These are phyloP conservation scores for Phaethon lepturus DNA, from an alignment of 2,113 vertebrate genomes.

Conservation along the genomic window DNA sequence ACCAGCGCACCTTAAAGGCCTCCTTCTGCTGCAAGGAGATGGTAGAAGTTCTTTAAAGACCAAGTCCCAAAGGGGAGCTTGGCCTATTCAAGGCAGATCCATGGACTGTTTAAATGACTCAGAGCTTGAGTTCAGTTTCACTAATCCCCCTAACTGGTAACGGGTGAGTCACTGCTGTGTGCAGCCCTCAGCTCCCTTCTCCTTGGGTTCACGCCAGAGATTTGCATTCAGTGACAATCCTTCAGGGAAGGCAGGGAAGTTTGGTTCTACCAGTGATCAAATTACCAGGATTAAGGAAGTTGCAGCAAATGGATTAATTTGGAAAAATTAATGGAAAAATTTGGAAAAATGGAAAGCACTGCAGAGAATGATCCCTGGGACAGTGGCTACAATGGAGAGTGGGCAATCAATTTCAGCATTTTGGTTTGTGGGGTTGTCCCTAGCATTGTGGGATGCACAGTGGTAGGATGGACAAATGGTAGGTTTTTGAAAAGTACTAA, in stretches of 20 bases:
- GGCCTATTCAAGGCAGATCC: background rate
- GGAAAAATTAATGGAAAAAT: too few relatives aligned
- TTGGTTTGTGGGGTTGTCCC: background rate
- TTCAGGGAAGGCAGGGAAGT: background rate
- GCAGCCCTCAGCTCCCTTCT: background rate
- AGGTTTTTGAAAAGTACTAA: background rate
- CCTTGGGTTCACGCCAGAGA: background rate
- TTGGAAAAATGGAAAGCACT: background rate
- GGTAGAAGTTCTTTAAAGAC: constrained; percentile 16
- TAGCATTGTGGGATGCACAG: background rate
- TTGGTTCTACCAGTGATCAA: background rate
- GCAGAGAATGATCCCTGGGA: background rate
- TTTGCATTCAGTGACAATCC: background rate
- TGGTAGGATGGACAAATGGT: background rate
- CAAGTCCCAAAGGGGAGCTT: background rate
- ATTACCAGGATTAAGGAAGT: background rate
- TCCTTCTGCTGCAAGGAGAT: constrained; percentile 85
- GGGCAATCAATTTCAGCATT: background rate
- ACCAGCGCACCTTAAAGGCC: constrained; percentile 91
- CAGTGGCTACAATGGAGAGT: background rate
- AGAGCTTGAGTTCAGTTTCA: background rate
- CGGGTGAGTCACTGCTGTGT: rapidly evolving
- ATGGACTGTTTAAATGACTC: background rate
- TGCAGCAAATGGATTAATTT: background rate
- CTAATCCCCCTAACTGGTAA: background rate